phyloP scores from a whole-genome alignment of 2,888 invertebrate species.

The Agelastica alni region DNA sequence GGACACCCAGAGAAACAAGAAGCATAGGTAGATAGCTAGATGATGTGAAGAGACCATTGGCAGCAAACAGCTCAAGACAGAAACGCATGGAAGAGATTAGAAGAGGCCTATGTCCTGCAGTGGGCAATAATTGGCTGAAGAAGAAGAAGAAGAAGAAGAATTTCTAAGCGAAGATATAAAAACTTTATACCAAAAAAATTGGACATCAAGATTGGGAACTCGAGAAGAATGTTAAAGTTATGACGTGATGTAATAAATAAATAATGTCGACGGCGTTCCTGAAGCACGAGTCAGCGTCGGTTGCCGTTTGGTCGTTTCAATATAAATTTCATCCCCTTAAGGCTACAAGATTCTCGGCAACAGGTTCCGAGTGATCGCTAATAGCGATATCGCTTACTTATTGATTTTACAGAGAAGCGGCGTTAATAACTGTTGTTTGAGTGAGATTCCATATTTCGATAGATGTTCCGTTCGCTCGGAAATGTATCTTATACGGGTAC shows the following conservation, averaged over 20 bases:
- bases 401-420: conserved; percentile 28
- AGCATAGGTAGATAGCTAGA: too few species aligned
- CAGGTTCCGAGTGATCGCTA: conserved; percentile 29
- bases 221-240: too few species aligned
- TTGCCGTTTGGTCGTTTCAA: conserved; percentile 19
- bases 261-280: conserved; percentile 19
- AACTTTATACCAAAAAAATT: too few species aligned
- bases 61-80: too few species aligned
- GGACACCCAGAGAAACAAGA: too few species aligned
- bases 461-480: neutral
- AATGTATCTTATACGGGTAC: conserved; percentile 1
- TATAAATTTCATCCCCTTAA: conserved; percentile 32
- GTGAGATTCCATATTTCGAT: conserved; percentile 27
- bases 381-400: conserved; percentile 32
- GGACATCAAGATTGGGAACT: too few species aligned
- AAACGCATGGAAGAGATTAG: too few species aligned
- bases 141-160: too few species aligned
- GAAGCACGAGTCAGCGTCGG: conserved; percentile 27
- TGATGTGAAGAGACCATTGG: too few species aligned
- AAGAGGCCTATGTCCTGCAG: too few species aligned
- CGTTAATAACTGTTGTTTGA: conserved; percentile 28
- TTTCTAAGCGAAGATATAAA: too few species aligned
- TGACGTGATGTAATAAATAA: conserved; percentile 5
- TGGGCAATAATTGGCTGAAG: too few species aligned
- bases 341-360: conserved; percentile 27